Conservation (phyloP, 2,888 invertebrate species). For the Drosophila austrosaltans region DNA sequence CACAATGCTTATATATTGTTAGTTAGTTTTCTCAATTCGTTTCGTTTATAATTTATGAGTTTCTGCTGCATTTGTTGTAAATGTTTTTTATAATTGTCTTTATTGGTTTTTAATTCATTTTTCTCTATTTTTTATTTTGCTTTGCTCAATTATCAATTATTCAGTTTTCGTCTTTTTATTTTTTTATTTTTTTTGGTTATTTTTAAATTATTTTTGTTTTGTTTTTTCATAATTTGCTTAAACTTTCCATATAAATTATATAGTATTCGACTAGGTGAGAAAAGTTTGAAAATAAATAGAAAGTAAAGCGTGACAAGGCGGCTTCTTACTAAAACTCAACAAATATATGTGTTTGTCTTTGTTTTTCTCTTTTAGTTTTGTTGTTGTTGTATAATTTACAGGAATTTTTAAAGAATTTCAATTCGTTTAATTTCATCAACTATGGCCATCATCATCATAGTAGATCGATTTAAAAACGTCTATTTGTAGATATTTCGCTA, state of each 20-base stretch:
- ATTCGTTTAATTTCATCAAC: constrained; percentile 46
- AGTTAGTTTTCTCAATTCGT: not conserved
- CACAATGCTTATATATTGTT: not conserved
- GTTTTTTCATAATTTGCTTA: constrained; percentile 38
- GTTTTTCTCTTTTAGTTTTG: constrained; percentile 35
- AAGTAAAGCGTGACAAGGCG: constrained; percentile 49
- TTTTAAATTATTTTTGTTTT: constrained; percentile 28
- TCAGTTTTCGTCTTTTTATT: not conserved
- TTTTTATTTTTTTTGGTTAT: constrained; percentile 31
- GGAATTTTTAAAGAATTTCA: constrained; percentile 29
- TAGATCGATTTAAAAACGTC: constrained; percentile 40
- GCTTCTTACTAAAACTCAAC: constrained; percentile 48
- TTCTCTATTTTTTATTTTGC: constrained; percentile 30
- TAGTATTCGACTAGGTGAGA: constrained; percentile 47
- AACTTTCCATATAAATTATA: constrained; percentile 43
- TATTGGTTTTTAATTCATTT: constrained; percentile 40
- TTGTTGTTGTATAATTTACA: constrained; percentile 46
- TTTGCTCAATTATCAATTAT: constrained; percentile 37
- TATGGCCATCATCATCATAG: constrained; percentile 44
- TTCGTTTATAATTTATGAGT: constrained; percentile 37
- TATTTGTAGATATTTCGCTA: constrained; percentile 60
- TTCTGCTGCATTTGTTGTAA: constrained; percentile 17
- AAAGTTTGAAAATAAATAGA: constrained; percentile 35
- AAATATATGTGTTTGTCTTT: constrained; percentile 9
- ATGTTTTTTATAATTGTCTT: constrained; percentile 52